These are phyloP conservation scores for Crocuta crocuta DNA, from an alignment of 2,113 vertebrate species.

Conservation along the genomic window DNA sequence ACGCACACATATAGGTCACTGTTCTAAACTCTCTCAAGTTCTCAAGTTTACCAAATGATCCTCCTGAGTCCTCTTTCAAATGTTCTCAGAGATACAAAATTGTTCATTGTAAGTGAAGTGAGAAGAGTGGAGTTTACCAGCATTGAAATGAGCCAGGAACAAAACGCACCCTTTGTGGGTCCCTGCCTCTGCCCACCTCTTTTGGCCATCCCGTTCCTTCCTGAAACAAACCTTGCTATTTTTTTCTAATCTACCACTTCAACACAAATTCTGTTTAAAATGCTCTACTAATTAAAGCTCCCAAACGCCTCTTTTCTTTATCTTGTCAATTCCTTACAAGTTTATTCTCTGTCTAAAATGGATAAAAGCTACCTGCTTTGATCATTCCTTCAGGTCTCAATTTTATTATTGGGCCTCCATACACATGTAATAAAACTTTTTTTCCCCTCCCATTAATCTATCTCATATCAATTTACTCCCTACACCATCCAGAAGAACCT, in stretches of 20 bases:
- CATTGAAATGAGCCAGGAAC: background rate
- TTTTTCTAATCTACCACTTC: background rate
- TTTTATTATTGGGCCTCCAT: background rate
- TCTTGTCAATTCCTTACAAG: background rate
- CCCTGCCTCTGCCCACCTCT: fast-evolving
- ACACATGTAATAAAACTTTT: background rate
- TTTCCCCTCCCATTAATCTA: background rate
- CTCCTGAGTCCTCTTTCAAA: background rate
- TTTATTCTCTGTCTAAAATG: background rate
- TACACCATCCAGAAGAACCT: background rate
- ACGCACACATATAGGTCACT: no score
- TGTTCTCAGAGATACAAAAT: background rate
- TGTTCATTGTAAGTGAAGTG: background rate
- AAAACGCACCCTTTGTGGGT: background rate
- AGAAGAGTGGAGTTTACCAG: background rate
- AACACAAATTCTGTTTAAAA: background rate
- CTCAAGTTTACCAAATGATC: background rate
- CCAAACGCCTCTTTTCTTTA: background rate
- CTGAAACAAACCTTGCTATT: background rate
- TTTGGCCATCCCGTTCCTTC: background rate
- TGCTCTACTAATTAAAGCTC: background rate
- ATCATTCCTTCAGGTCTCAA: background rate
- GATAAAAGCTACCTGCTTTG: background rate
- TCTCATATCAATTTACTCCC: background rate
- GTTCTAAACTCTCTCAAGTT: background rate